Percentiles rank a stretch among this genome's conserved stretches.
Evolutionary conservation across 2,113 vertebrate genomes (phyloP).

Genomic region (Phalacrocorax carbo): DNA sequence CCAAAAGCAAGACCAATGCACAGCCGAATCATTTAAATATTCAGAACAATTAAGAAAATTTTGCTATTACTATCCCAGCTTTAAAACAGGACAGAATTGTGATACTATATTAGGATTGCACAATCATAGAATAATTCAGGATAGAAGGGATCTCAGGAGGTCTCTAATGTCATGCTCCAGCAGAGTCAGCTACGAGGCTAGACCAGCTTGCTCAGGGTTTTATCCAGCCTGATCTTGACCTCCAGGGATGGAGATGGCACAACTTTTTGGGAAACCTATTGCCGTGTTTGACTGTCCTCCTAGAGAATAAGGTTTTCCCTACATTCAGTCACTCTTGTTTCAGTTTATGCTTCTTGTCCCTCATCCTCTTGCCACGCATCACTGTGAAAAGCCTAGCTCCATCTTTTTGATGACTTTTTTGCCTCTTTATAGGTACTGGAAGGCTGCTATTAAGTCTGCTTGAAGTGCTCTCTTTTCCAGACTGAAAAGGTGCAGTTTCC

Average conservation of each 20-base stretch:
- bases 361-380: neutral
- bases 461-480: neutral
- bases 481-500: neutral
- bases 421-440: neutral
- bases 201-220: neutral
- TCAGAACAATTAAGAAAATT: constrained; percentile 22
- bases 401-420: neutral
- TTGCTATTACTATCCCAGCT: neutral
- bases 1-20: constrained; percentile 4
- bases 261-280: neutral
- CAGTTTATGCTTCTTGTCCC: neutral
- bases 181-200: neutral
- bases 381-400: neutral
- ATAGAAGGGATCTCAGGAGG: neutral
- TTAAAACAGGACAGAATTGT: constrained; percentile 6
- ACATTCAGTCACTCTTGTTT: neutral
- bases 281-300: neutral
- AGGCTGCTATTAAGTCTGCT: neutral
- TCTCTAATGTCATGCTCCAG: neutral
- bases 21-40: constrained; percentile 33
- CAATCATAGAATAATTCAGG: neutral
- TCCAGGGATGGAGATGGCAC: neutral
- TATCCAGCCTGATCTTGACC: neutral
- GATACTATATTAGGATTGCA: neutral
- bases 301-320: neutral